Conservation (phyloP, 2,888 invertebrate genomes). For the Zaprionus bogoriensis region DNA sequence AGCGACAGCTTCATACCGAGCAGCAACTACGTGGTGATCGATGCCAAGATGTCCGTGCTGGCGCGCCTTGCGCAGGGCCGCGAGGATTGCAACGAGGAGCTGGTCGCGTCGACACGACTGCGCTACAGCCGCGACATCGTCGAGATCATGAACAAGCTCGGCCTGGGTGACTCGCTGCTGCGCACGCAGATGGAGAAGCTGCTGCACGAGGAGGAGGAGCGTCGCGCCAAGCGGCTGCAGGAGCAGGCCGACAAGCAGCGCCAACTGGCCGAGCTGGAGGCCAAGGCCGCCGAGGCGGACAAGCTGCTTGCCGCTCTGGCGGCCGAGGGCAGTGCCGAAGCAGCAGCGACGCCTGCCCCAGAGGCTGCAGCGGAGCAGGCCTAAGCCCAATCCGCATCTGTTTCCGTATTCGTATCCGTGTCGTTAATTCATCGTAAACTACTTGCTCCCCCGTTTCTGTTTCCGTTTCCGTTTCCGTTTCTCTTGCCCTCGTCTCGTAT, state of each 20-base stretch:
- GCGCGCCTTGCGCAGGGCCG: slow-evolving; percentile 67
- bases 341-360: slow-evolving; percentile 2
- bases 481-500: slow-evolving; percentile 36
- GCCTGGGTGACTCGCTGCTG: slow-evolving; percentile 80
- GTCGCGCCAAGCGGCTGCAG: slow-evolving; percentile 59
- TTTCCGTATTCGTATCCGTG: neutral
- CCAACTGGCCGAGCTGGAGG: slow-evolving; percentile 51
- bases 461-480: neutral
- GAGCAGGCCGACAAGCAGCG: slow-evolving; percentile 62
- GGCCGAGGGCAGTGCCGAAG: slow-evolving; percentile 16
- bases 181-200: slow-evolving; percentile 76
- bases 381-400: slow-evolving; percentile 21
- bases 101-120: slow-evolving; percentile 70
- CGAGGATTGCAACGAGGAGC: slow-evolving; percentile 75
- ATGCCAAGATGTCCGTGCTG: slow-evolving; percentile 80
- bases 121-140: slow-evolving; percentile 80
- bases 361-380: slow-evolving; percentile 35
- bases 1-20: slow-evolving; percentile 79
- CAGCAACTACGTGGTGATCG: slow-evolving; percentile 80
- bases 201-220: slow-evolving; percentile 65
- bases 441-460: neutral
- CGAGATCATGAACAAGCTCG: slow-evolving; percentile 79
- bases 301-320: slow-evolving; percentile 55
- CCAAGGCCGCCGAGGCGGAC: slow-evolving; percentile 65
- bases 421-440: neutral